Evolutionary conservation across 2,113 vertebrate genomes (phyloP), one percentile per base, ranked within the genome.

Genomic region (Conger conger): DNA sequence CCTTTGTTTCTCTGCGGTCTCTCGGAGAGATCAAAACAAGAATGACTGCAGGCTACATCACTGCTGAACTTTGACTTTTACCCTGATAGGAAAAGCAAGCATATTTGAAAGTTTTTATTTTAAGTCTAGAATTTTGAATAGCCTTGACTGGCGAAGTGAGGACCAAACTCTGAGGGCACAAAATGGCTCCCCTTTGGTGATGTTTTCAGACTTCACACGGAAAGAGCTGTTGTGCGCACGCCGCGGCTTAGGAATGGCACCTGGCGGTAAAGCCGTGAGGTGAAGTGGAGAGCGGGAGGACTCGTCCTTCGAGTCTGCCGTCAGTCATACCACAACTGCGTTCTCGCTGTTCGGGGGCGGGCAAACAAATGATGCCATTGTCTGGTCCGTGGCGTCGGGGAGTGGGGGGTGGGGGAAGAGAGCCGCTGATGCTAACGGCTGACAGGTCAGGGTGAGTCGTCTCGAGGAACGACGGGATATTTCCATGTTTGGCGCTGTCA

Each of bases 391-490:
- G 77, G 38, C 0, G 30, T 9, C 33, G 33, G 20, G 76, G 37
- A n/a, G 54, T 3, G 18, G 54, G 18, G 54, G 57, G 57, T 20
- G 7, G 63, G n/a, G n/a, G 1, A 13, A 0, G 9, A 33, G 27
- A 76, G 30, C 23, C 20, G 33, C 27, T 20, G 16, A 38, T 23
- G 16, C 36, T 78, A 38, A 23, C 38, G 76, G 35, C 76, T 36
- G 27, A 33, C 5, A 15, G 88, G 92, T 90, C 93, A 93, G 92
- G 91, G 90, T 92, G 89, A 92, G 87, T 87, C 0, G 4, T 88
- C 85, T 88, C n/a, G 42, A 76, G 73, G 36, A n/a, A 79, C 81
- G 85, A 79, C 87, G 91, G 86, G 86, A 90, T 84, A 86, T 92
- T 88, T 86, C 84, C 40, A 83, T 81, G 82, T 89, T 87, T 89